phyloP scores from a whole-genome alignment of 2,113 vertebrate species.

The Thomomys bottae region DNA sequence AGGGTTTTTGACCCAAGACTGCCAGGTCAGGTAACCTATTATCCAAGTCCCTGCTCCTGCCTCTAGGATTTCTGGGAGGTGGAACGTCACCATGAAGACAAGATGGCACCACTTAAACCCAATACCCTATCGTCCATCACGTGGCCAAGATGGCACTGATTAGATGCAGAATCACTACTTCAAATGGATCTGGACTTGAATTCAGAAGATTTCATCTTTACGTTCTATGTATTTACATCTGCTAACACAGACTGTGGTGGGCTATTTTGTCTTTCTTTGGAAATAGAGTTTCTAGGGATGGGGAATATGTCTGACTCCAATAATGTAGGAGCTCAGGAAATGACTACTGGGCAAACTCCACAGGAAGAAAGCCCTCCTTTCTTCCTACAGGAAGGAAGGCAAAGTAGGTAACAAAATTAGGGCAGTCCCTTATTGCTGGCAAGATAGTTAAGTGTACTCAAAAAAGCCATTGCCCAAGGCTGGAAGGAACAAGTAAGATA shows the following conservation, averaged over 20 bases:
- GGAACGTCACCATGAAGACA: too few relatives aligned
- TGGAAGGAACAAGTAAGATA: neutral
- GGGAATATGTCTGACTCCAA: neutral
- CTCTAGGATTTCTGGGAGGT: too few relatives aligned
- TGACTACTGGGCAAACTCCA: neutral
- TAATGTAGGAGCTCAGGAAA: neutral
- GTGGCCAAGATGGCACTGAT: too few relatives aligned
- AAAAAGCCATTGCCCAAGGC: neutral
- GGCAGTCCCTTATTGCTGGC: neutral
- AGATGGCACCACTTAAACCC: too few relatives aligned
- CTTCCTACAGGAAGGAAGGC: too few relatives aligned
- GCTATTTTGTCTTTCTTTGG: neutral
- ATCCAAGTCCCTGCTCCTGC: too few relatives aligned
- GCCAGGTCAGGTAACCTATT: too few relatives aligned
- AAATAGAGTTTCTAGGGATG: neutral
- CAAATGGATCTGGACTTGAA: neutral
- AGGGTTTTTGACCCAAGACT: too few relatives aligned
- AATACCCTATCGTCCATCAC: too few relatives aligned
- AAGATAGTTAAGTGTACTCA: neutral
- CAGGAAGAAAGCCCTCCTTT: neutral
- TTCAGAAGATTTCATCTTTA: neutral
- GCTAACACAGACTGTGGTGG: neutral
- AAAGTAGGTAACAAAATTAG: constrained; percentile 35
- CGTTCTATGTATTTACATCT: neutral
- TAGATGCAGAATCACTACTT: too few relatives aligned